Evolutionary conservation across 2,888 invertebrate species (phyloP).

Genomic region (Ferrisia virgata): DNA sequence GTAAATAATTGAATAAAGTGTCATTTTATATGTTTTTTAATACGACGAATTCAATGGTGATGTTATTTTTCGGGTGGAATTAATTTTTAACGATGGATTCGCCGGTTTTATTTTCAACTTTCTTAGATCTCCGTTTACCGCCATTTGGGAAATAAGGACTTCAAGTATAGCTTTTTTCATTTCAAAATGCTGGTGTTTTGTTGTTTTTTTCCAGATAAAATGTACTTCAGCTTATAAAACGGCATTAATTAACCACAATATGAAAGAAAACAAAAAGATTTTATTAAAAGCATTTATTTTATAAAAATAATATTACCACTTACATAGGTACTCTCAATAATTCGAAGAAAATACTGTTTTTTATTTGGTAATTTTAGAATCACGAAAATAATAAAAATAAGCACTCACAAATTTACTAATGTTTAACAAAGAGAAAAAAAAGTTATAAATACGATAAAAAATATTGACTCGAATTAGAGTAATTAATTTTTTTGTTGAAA

Average conservation of each 20-base stretch:
- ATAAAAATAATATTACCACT: slow-evolving; percentile 25
- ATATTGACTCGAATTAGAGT: slow-evolving; percentile 16
- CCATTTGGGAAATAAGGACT: too few species aligned
- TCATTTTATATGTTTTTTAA: too few species aligned
- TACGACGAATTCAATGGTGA: too few species aligned
- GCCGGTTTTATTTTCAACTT: too few species aligned
- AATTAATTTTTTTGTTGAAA: background rate
- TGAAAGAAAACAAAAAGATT: background rate
- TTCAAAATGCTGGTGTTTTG: too few species aligned
- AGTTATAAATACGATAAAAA: slow-evolving; percentile 26
- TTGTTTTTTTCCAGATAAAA: background rate
- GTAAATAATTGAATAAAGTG: too few species aligned
- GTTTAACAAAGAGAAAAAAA: slow-evolving; percentile 23
- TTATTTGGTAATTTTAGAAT: slow-evolving; percentile 37
- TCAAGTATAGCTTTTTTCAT: too few species aligned
- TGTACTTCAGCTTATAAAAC: too few species aligned
- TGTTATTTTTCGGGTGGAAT: too few species aligned
- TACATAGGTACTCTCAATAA: background rate
- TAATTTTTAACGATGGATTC: too few species aligned
- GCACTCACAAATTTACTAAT: slow-evolving; percentile 36
- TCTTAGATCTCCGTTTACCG: too few species aligned
- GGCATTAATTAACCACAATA: background rate
- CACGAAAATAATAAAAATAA: slow-evolving; percentile 36
- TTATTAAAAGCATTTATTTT: slow-evolving; percentile 36
- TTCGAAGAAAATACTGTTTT: slow-evolving; percentile 37